These are phyloP conservation scores for Drosophila orena DNA, from an alignment of 1,140 invertebrate genomes.

Conservation along the genomic window DNA sequence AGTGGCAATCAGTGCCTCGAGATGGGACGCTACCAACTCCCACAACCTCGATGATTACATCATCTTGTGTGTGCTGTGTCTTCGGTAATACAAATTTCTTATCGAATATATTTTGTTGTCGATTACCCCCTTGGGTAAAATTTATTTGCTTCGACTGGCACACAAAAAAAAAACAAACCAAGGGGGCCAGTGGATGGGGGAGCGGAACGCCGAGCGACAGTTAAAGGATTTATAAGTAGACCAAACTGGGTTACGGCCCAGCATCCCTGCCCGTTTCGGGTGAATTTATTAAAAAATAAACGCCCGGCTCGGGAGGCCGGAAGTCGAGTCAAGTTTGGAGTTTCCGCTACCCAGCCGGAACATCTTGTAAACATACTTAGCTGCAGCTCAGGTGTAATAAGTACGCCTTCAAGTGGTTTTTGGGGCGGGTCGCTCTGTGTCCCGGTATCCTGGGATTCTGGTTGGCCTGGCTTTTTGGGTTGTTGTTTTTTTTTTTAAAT, in stretches of 20 bases:
- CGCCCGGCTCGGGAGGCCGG: conserved; percentile 20
- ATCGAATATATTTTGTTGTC: conserved; percentile 83
- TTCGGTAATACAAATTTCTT: conserved; percentile 76
- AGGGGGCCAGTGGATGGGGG: not conserved
- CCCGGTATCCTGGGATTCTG: not conserved
- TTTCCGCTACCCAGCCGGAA: conserved; percentile 53
- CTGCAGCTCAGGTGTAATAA: conserved; percentile 82
- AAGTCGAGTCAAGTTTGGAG: conserved; percentile 27
- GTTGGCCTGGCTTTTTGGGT: conserved; percentile 9
- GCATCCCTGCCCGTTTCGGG: conserved; percentile 29
- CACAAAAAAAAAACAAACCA: not conserved
- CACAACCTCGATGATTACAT: conserved; percentile 77
- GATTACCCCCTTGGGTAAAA: conserved; percentile 85
- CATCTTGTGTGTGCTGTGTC: conserved; percentile 64
- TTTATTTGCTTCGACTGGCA: conserved; percentile 83
- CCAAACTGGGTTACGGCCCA: conserved; percentile 31
- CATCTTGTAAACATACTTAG: conserved; percentile 83
- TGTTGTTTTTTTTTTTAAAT: too few relatives aligned
- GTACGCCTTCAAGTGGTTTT: conserved; percentile 70
- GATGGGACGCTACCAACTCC: conserved; percentile 16
- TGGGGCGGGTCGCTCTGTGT: conserved; percentile 13
- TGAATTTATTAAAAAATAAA: conserved; percentile 77
- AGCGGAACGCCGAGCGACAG: conserved; percentile 65
- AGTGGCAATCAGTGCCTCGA: conserved; percentile 63
- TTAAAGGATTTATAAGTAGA: conserved; percentile 82